phyloP scores from a whole-genome alignment of 2,797 vertebrate genomes.

The Platyrinchus mystaceus region DNA sequence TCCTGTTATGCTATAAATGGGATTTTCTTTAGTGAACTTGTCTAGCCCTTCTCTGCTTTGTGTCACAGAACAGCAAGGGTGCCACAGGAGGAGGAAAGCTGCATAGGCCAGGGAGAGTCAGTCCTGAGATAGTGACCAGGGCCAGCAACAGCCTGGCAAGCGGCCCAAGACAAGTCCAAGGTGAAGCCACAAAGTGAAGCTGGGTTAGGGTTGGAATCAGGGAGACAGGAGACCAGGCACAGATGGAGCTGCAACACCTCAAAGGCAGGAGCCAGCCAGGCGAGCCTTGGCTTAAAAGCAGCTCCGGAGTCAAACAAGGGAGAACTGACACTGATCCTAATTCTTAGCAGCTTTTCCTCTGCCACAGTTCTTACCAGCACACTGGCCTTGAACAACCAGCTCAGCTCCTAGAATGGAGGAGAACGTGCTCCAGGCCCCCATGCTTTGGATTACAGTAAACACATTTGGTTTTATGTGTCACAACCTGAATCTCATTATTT shows the following conservation, averaged over 20 bases:
- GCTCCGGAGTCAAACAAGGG: not conserved
- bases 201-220: not conserved
- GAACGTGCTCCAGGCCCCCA: not conserved
- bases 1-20: not conserved
- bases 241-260: not conserved
- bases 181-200: not conserved
- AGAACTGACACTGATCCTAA: not conserved
- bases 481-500: not conserved
- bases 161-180: not conserved
- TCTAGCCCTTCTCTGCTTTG: not conserved
- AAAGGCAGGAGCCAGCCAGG: not conserved
- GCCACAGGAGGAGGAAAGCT: not conserved
- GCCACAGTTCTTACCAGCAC: accelerated
- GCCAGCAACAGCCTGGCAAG: not conserved
- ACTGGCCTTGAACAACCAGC: not conserved
- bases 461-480: not conserved
- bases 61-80: not conserved
- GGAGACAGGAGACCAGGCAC: not conserved
- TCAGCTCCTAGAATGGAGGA: not conserved
- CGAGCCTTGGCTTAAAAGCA: not conserved
- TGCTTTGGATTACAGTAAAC: not conserved
- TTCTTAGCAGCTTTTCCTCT: not conserved
- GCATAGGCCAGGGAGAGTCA: not conserved
- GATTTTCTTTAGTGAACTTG: not conserved
- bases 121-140: not conserved